Conservation (phyloP, 2,888 invertebrate species). For the Protonemura montana region DNA sequence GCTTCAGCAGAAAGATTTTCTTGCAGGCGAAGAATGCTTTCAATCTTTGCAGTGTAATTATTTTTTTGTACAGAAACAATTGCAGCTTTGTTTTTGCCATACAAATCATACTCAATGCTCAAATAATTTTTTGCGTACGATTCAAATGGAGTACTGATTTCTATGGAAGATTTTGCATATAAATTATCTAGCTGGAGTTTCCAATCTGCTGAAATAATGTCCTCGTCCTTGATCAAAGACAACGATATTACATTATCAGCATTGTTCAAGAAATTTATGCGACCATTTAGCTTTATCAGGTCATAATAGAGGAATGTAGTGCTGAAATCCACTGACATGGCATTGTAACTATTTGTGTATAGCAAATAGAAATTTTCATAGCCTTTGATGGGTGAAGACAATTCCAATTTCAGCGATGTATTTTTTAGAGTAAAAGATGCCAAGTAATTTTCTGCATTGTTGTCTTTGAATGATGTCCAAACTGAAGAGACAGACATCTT, state of each 20-base stretch:
- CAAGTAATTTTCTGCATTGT: background rate
- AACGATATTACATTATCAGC: constrained; percentile 17
- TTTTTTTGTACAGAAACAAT: constrained; percentile 14
- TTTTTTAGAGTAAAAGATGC: background rate
- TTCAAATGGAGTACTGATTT: background rate
- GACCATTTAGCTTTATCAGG: constrained; percentile 1
- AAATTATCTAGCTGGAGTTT: constrained; percentile 10
- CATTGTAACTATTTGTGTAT: background rate
- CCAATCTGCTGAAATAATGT: constrained; percentile 13
- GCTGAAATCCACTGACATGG: background rate
- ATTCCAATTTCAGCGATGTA: background rate
- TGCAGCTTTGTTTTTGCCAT: background rate
- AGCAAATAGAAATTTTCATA: constrained; percentile 18
- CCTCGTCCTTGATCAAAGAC: background rate
- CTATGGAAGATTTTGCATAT: constrained; percentile 25
- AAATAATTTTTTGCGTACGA: background rate
- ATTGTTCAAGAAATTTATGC: background rate
- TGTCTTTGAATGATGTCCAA: background rate
- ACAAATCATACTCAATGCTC: constrained; percentile 13
- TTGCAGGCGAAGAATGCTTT: background rate
- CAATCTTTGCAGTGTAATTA: background rate
- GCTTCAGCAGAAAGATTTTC: background rate
- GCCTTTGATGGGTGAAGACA: constrained; percentile 20
- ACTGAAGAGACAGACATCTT: background rate
- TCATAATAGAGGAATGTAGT: constrained; percentile 36